Evolutionary conservation across 64 coral and sea anemone species (phyloP).

Genomic region (Acropora yongei): DNA sequence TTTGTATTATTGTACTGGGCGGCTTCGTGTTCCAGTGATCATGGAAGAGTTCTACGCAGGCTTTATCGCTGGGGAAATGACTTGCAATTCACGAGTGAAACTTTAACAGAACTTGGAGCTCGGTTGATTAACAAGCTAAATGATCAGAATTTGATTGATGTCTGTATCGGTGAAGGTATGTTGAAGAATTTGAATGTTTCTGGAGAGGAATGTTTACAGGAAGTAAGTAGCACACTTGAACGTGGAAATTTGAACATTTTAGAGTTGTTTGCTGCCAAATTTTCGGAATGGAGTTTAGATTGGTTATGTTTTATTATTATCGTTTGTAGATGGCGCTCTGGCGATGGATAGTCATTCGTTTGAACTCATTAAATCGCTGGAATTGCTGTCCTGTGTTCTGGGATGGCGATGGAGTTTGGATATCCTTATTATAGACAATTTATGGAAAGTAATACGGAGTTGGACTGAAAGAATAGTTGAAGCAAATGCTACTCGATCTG

Average conservation of each 20-base stretch:
- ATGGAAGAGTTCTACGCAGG: slow-evolving; percentile 35
- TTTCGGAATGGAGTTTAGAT: background rate
- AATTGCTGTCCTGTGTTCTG: slow-evolving; percentile 71
- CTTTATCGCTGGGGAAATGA: slow-evolving; percentile 37
- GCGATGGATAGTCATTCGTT: slow-evolving; percentile 52
- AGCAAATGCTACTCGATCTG: background rate
- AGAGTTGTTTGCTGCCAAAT: no score
- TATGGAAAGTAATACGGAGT: slow-evolving; percentile 74
- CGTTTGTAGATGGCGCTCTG: slow-evolving; percentile 51
- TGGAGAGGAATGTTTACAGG: no score
- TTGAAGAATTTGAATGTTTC: background rate
- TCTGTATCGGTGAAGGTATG: slow-evolving; percentile 14
- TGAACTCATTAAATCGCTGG: slow-evolving; percentile 82
- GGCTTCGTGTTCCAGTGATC: background rate
- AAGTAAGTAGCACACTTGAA: no score
- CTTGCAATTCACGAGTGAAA: background rate
- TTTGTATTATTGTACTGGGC: slow-evolving; percentile 22
- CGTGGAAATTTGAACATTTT: no score
- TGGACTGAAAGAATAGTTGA: slow-evolving; percentile 19
- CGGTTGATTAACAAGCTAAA: background rate
- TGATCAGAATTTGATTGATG: background rate
- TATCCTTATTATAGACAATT: slow-evolving; percentile 57
- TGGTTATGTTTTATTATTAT: background rate
- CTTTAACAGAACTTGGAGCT: background rate
- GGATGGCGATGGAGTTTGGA: slow-evolving; percentile 90